Conservation (phyloP, 2,113 vertebrate genomes). For the Brachyistius frenatus region DNA sequence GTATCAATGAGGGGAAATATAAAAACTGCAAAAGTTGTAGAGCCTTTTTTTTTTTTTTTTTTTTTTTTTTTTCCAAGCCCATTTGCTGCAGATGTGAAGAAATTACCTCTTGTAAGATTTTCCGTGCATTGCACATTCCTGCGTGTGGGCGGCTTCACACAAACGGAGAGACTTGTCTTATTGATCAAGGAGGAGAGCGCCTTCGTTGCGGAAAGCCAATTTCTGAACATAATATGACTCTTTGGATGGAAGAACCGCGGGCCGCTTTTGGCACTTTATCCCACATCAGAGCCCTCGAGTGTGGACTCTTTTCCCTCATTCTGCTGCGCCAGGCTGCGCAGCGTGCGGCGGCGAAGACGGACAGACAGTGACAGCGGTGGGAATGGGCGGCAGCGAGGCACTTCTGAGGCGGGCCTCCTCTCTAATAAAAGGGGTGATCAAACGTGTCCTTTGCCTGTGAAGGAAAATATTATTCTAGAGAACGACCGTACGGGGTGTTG, state of each 20-base stretch:
- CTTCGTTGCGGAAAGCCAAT: constrained; percentile 55
- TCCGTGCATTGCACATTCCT: constrained; percentile 70
- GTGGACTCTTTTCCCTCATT: background rate
- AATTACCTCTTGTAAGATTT: constrained; percentile 64
- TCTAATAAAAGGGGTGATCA: constrained; percentile 75
- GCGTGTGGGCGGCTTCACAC: constrained; percentile 62
- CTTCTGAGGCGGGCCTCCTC: constrained; percentile 63
- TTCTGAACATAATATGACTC: constrained; percentile 66
- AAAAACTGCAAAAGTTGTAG: constrained; percentile 40
- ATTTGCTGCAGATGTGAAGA: constrained; percentile 42
- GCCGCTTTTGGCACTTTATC: constrained; percentile 48
- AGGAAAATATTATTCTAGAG: constrained; percentile 76
- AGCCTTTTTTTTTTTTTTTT: background rate
- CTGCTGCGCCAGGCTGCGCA: constrained; percentile 11
- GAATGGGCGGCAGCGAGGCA: constrained; percentile 38
- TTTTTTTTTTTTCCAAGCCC: background rate
- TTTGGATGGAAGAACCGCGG: constrained; percentile 54
- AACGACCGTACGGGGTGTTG: constrained; percentile 44
- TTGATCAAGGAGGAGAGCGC: constrained; percentile 66
- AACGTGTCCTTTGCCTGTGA: constrained; percentile 73
- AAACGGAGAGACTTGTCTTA: constrained; percentile 65
- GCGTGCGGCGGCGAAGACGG: constrained; percentile 15
- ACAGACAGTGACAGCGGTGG: constrained; percentile 60
- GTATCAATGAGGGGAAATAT: constrained; percentile 39
- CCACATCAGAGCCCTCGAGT: constrained; percentile 60